A percentile compares a stretch with the other conserved stretches of the same genome.
phyloP scores from a whole-genome alignment of 2,888 invertebrate genomes.

The Lithodes maja region DNA sequence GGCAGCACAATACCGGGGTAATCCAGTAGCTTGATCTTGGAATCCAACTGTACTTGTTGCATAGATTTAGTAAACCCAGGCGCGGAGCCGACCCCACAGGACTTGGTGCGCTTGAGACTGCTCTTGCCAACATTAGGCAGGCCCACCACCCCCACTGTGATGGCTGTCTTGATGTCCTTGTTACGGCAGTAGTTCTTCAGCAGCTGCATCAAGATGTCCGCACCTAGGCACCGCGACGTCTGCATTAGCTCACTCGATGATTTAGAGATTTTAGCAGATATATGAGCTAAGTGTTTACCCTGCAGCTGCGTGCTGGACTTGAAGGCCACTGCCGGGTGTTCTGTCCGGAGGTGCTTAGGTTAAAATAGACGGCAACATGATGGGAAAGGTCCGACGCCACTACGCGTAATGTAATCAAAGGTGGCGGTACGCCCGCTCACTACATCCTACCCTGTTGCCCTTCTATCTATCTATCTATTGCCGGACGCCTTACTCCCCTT shows the following conservation, averaged over 20 bases:
- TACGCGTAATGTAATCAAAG: too few species aligned
- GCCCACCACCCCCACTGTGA: constrained; percentile 74
- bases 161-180: constrained; percentile 83
- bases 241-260: constrained; percentile 73
- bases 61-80: constrained; percentile 92
- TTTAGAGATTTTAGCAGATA: constrained; percentile 66
- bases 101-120: constrained; percentile 91
- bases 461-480: too few species aligned
- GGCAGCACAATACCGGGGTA: constrained; percentile 97
- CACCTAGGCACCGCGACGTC: constrained; percentile 90
- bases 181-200: constrained; percentile 96
- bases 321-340: constrained; percentile 89
- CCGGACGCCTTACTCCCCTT: too few species aligned
- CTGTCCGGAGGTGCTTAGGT: constrained; percentile 77
- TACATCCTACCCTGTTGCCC: too few species aligned
- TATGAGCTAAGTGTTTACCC: constrained; percentile 76
- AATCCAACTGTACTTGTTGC: constrained; percentile 96
- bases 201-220: constrained; percentile 92
- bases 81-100: constrained; percentile 95
- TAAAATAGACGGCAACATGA: too few species aligned
- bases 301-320: constrained; percentile 87
- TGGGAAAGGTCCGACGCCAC: too few species aligned
- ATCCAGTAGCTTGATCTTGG: constrained; percentile 95
- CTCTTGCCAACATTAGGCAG: constrained; percentile 99
- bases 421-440: too few species aligned